phyloP scores from a whole-genome alignment of 1,140 invertebrate genomes.

The Sycobia sp. region DNA sequence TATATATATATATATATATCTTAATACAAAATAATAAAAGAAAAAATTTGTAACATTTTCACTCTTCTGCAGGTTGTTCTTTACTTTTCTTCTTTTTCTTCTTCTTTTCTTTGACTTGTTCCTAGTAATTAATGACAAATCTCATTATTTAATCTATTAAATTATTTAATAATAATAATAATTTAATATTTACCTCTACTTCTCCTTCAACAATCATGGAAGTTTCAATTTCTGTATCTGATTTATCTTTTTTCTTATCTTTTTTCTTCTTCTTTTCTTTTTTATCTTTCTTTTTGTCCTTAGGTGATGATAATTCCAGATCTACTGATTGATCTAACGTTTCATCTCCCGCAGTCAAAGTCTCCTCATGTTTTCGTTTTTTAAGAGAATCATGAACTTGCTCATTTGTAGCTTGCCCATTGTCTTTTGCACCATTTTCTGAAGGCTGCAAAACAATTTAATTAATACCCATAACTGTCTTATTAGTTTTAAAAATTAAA shows the following conservation, averaged over 20 bases:
- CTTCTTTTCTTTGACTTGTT: constrained; percentile 67
- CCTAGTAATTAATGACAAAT: constrained; percentile 35
- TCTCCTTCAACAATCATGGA: constrained; percentile 28
- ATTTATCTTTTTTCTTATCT: constrained; percentile 60
- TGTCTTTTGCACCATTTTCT: constrained; percentile 44
- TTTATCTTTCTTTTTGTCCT: constrained; percentile 62
- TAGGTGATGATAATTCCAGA: constrained; percentile 56
- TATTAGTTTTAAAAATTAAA: constrained; percentile 22
- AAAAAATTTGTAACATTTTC: constrained; percentile 8
- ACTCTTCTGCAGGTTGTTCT: constrained; percentile 52
- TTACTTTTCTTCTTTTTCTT: constrained; percentile 75
- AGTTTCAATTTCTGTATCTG: constrained; percentile 44
- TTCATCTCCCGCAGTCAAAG: background rate
- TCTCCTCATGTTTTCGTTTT: constrained; percentile 51
- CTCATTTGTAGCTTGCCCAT: constrained; percentile 31
- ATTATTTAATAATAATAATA: constrained; percentile 39
- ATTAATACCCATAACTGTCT: background rate
- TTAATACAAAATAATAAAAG: constrained; percentile 22
- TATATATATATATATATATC: constrained; percentile 1
- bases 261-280: constrained; percentile 70
- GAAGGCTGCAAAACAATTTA: constrained; percentile 43
- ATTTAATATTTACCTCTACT: constrained; percentile 38
- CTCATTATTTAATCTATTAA: constrained; percentile 27
- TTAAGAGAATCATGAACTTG: constrained; percentile 39
- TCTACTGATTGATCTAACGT: constrained; percentile 51